A percentile compares a stretch with the other conserved stretches of the same genome.
Evolutionary conservation across 1,140 invertebrate species (phyloP).

Genomic region (Semibalanus balanoides): DNA sequence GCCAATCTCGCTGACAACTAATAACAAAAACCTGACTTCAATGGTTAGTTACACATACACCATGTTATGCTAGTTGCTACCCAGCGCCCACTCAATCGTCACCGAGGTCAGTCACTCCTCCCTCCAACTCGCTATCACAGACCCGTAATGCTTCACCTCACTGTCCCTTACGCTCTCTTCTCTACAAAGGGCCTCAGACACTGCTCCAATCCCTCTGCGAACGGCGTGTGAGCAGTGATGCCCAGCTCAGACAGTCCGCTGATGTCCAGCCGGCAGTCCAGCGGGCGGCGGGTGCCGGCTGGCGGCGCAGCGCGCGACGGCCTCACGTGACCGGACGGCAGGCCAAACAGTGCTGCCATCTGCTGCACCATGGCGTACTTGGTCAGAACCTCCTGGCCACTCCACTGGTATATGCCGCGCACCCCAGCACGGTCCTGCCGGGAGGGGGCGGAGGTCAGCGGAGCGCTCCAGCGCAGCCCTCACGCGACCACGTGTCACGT

Average conservation of each 20-base stretch:
- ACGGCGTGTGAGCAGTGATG: slow-evolving; percentile 31
- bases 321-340: slow-evolving; percentile 30
- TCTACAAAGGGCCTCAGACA: slow-evolving; percentile 15
- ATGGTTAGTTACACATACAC: too few species aligned
- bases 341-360: slow-evolving; percentile 34
- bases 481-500: too few species aligned
- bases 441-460: too few species aligned
- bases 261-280: slow-evolving; percentile 33
- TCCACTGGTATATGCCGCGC: slow-evolving; percentile 38
- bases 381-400: slow-evolving; percentile 37
- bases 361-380: slow-evolving; percentile 40
- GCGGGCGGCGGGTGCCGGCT: slow-evolving; percentile 30
- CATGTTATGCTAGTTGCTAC: too few species aligned
- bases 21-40: too few species aligned
- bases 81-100: too few species aligned
- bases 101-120: too few species aligned
- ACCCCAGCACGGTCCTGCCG: slow-evolving; percentile 9
- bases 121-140: too few species aligned
- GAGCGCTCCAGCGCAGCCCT: too few species aligned
- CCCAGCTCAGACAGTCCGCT: slow-evolving; percentile 30
- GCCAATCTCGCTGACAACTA: too few species aligned
- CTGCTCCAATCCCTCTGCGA: slow-evolving; percentile 29
- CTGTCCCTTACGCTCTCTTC: too few species aligned
- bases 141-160: too few species aligned
- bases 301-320: slow-evolving; percentile 26